Evolutionary conservation across 2,113 vertebrate genomes (phyloP).

Genomic region (Cisticola juncidis): DNA sequence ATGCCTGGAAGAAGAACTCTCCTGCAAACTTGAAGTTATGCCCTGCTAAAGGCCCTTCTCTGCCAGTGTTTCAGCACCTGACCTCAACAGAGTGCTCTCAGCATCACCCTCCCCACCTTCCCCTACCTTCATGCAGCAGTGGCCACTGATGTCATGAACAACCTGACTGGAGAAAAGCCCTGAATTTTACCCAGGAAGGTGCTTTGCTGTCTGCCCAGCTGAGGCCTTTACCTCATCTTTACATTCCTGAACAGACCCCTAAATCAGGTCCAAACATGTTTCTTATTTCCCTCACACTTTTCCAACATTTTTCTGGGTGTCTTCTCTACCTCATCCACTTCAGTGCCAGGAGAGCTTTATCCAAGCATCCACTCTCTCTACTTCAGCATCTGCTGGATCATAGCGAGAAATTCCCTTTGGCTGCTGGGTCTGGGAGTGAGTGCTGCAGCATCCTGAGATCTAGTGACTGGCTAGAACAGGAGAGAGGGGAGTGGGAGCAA

Average conservation of each 20-base stretch:
- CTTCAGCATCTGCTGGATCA: neutral
- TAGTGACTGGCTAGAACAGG: neutral
- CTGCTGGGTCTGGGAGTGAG: neutral
- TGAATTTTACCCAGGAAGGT: neutral
- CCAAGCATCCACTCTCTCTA: neutral
- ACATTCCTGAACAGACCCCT: neutral
- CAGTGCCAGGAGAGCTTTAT: neutral
- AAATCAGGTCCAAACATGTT: neutral
- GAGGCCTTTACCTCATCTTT: neutral
- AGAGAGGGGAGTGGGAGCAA: neutral
- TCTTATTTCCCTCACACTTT: neutral
- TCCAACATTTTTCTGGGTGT: neutral
- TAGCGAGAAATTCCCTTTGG: neutral
- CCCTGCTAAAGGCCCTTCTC: neutral
- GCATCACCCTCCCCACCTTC: neutral
- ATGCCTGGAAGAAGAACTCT: neutral
- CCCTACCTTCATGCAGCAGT: neutral
- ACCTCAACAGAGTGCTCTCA: neutral
- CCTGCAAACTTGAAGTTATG: neutral
- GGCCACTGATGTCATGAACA: too few species aligned
- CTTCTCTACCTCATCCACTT: neutral
- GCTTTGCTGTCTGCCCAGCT: neutral
- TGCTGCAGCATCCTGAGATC: neutral
- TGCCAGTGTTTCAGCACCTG: neutral
- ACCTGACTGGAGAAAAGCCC: neutral